Evolutionary conservation across 2,113 vertebrate genomes (phyloP), one percentile per base, ranked within the genome.

Genomic region (Sorex araneus): DNA sequence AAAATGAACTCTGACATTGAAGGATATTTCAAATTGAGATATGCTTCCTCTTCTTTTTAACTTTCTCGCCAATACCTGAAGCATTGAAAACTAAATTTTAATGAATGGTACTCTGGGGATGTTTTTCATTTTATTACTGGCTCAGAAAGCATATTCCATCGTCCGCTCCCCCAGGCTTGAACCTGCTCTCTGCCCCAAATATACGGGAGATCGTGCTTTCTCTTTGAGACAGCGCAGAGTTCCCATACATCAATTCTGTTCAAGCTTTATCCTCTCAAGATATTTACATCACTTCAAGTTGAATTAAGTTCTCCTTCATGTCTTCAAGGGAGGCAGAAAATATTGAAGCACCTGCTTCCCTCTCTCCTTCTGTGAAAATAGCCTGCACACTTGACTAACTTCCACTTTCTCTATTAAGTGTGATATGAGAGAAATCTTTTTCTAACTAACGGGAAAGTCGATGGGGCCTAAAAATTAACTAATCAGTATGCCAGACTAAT

Each of bases 61-160:
- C 71, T 84, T 90, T 77, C 92, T 90, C 45, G 3, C 85, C 34
- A 43, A 78, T 84, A 70, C 36, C 79, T 64, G 50, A 96, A 91
- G 67, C 93, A 85, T 75, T 71, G 92, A 80, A 84, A 40, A 94
- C 92, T 50, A 80, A 45, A 67, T 66, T 66, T 70, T 95, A 90
- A 95, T 90, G 92, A 81, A 80, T 92, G 93, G 30, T 77, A n/a
- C 73, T 81, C 75, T 74, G 89, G 71, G 67, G 32, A 15, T 79
- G 85, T 92, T 92, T 93, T 92, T 87, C 94, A 94, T 93, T 75
- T 94, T 63, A 84, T 86, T n/a, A n/a, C 57, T 64, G 60, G 80
- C 86, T 78, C 18, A 47, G 66, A 79, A 89, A 77, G 69, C 67
- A n/a, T 23, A 67, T 84, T 90, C 81, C 21, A 4, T 28, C 28